Percentiles rank a stretch among this genome's conserved stretches.
Evolutionary conservation across 1,140 invertebrate species (phyloP).

Genomic region (Scaptodrosophila lebanonensis): DNA sequence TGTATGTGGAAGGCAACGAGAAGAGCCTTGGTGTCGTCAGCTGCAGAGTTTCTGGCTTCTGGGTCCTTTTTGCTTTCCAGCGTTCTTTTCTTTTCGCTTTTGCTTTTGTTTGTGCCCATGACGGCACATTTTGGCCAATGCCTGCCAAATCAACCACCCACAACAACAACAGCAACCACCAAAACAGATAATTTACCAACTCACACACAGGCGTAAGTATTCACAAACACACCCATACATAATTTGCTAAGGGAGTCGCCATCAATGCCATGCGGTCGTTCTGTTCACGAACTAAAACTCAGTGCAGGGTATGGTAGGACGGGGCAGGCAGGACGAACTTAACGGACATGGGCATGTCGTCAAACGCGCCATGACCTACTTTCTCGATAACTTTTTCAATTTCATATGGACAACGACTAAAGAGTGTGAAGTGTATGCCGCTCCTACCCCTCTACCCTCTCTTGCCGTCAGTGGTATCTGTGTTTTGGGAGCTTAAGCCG

Average conservation of each 20-base stretch:
- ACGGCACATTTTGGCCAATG: too few species aligned
- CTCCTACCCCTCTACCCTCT: too few species aligned
- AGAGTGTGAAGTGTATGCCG: slow-evolving; percentile 4
- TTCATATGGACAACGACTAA: slow-evolving; percentile 32
- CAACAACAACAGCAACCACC: slow-evolving; percentile 9
- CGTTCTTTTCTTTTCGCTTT: slow-evolving; percentile 31
- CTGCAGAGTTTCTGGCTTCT: slow-evolving; percentile 20
- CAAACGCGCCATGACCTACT: slow-evolving; percentile 59
- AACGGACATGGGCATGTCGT: too few species aligned
- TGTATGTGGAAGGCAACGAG: not conserved
- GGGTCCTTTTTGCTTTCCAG: slow-evolving; percentile 30
- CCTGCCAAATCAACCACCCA: slow-evolving; percentile 63
- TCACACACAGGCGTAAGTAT: too few species aligned
- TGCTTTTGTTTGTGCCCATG: slow-evolving; percentile 37
- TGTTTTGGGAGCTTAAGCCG: slow-evolving; percentile 24
- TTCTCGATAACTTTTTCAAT: slow-evolving; percentile 65
- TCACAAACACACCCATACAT: slow-evolving; percentile 47
- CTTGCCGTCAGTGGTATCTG: slow-evolving; percentile 9
- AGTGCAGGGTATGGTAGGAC: not conserved
- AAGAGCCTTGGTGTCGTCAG: slow-evolving; percentile 37
- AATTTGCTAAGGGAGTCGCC: slow-evolving; percentile 57
- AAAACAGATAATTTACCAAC: slow-evolving; percentile 1
- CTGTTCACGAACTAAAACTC: slow-evolving; percentile 17
- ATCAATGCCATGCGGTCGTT: not conserved
- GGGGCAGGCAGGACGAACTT: slow-evolving; percentile 30